Percentiles rank a stretch among this genome's conserved stretches.
Conservation (phyloP, 2,888 invertebrate genomes). For the Patella depressa region DNA sequence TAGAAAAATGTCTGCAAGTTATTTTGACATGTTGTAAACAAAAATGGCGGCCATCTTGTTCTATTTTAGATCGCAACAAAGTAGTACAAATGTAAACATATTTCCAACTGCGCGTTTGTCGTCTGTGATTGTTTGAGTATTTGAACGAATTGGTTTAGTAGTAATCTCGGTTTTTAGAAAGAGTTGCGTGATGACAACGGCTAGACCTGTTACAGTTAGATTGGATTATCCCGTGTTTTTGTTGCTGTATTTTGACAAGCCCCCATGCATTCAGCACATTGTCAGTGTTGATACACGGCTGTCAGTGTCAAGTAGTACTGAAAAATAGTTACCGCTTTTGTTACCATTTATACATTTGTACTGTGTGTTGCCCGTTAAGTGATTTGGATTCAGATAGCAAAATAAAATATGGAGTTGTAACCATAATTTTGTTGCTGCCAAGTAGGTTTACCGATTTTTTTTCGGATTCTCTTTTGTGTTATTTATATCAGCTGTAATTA, state of each 20-base stretch:
- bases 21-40: slow-evolving; percentile 68
- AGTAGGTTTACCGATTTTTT: background rate
- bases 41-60: slow-evolving; percentile 65
- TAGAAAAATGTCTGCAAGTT: too few species aligned
- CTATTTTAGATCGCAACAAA: slow-evolving; percentile 20
- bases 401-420: too few species aligned
- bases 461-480: slow-evolving; percentile 4
- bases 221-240: background rate
- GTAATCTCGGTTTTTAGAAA: too few species aligned
- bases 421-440: background rate
- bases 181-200: too few species aligned
- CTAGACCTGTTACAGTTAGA: too few species aligned
- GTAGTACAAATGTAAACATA: slow-evolving; percentile 7
- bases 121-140: background rate
- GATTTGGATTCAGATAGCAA: slow-evolving; percentile 19
- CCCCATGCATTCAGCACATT: background rate
- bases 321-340: background rate
- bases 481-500: background rate
- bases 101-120: background rate
- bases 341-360: slow-evolving; percentile 5
- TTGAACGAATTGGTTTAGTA: too few species aligned
- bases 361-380: slow-evolving; percentile 16
- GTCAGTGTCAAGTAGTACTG: background rate
- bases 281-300: background rate
- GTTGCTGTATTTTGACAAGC: slow-evolving; percentile 6